These are phyloP conservation scores for Uria aalge DNA, from an alignment of 2,113 vertebrate species.

Conservation along the genomic window DNA sequence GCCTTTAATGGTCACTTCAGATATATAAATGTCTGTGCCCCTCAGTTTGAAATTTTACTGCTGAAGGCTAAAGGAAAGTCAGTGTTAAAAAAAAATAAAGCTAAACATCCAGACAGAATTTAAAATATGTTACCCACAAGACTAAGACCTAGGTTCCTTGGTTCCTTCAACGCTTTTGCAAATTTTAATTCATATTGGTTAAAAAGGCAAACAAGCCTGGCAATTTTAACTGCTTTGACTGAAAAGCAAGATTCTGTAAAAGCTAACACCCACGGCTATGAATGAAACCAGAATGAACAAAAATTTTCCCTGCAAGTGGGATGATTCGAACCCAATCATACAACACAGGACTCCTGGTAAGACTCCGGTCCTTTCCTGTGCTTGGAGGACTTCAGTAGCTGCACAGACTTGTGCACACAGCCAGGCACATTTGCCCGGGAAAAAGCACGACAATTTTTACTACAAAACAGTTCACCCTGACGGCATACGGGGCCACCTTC, in stretches of 20 bases:
- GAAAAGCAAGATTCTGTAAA: neutral
- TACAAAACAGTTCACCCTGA: neutral
- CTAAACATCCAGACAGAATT: neutral
- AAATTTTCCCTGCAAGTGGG: neutral
- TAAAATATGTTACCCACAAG: neutral
- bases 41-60: neutral
- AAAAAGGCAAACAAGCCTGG: neutral
- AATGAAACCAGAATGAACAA: neutral
- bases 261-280: neutral
- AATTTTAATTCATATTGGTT: neutral
- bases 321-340: neutral
- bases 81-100: neutral
- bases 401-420: accelerated
- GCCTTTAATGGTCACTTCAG: neutral
- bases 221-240: neutral
- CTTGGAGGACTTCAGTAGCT: neutral
- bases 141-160: neutral
- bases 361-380: neutral
- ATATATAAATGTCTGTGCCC: neutral
- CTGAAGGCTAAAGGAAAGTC: neutral
- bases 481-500: accelerated
- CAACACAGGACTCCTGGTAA: neutral
- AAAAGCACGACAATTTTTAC: neutral
- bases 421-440: neutral
- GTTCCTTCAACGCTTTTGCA: neutral